Evolutionary conservation across 2,113 vertebrate species (phyloP).

Genomic region (Pseudorhombus dupliciocellatus): DNA sequence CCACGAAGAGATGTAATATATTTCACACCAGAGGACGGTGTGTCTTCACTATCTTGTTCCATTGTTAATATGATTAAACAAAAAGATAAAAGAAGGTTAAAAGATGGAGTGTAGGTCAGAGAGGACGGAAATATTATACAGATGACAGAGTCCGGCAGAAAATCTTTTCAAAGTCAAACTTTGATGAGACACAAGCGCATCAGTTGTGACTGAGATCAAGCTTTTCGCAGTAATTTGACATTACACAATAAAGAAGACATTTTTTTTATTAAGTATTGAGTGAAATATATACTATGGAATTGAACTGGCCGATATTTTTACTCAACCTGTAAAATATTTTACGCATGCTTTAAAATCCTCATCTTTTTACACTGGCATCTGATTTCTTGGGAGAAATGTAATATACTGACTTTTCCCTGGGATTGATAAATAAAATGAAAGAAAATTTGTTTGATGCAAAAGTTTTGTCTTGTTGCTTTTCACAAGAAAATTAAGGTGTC

Average conservation of each 20-base stretch:
- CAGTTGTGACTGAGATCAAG: not conserved
- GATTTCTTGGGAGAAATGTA: not conserved
- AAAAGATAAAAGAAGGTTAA: no score
- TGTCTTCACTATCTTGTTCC: no score
- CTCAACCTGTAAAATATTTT: not conserved
- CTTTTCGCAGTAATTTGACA: not conserved
- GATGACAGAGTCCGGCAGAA: slow-evolving; percentile 13
- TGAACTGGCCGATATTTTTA: not conserved
- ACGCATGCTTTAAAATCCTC: not conserved
- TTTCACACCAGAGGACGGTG: no score
- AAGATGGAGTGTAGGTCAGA: no score
- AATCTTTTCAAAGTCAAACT: not conserved
- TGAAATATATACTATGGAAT: slow-evolving; percentile 10
- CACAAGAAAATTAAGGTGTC: not conserved
- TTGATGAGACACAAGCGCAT: not conserved
- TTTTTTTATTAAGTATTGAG: not conserved
- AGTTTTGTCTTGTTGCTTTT: not conserved
- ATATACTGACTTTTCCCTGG: not conserved
- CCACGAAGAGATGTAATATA: no score
- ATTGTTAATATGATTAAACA: no score
- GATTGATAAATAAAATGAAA: not conserved
- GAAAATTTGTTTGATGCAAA: not conserved
- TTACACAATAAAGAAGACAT: slow-evolving; percentile 6
- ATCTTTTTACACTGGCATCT: not conserved
- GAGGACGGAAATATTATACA: not conserved